phyloP scores from a whole-genome alignment of 2,797 vertebrate species.

The Erpetoichthys calabaricus region DNA sequence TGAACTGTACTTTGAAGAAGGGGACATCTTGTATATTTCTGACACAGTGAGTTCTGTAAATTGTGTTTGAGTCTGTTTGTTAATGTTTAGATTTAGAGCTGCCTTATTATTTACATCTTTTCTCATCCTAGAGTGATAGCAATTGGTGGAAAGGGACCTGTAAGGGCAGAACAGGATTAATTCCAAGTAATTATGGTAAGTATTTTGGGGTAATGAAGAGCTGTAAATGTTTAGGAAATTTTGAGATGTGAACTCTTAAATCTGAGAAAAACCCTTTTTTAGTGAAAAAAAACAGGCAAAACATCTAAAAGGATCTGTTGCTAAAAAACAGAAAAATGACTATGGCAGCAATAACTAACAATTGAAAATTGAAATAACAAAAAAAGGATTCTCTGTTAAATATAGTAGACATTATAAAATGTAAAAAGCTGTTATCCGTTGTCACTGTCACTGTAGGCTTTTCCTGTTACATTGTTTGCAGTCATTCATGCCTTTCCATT shows the following conservation, averaged over 20 bases:
- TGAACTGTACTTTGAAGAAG: constrained; percentile 94
- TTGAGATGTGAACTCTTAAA: background rate
- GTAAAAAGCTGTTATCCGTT: no score
- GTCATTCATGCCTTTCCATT: no score
- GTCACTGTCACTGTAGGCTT: no score
- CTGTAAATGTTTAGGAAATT: background rate
- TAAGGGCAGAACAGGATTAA: constrained; percentile 80
- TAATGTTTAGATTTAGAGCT: background rate
- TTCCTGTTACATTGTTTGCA: no score
- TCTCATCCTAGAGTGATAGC: constrained; percentile 69
- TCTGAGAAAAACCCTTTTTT: no score
- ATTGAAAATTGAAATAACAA: no score
- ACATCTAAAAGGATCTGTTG: no score
- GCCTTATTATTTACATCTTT: background rate
- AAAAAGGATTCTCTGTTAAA: no score
- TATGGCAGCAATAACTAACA: no score
- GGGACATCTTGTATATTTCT: constrained; percentile 90
- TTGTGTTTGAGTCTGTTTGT: constrained; percentile 5
- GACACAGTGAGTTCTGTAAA: constrained; percentile 68
- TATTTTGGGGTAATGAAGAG: background rate
- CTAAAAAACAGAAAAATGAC: no score
- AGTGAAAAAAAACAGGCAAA: no score
- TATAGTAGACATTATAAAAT: no score
- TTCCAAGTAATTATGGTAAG: constrained; percentile 96
- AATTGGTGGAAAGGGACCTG: constrained; percentile 98